These are phyloP conservation scores for Cosmia pyralina DNA, from an alignment of 2,888 invertebrate genomes.

Conservation along the genomic window DNA sequence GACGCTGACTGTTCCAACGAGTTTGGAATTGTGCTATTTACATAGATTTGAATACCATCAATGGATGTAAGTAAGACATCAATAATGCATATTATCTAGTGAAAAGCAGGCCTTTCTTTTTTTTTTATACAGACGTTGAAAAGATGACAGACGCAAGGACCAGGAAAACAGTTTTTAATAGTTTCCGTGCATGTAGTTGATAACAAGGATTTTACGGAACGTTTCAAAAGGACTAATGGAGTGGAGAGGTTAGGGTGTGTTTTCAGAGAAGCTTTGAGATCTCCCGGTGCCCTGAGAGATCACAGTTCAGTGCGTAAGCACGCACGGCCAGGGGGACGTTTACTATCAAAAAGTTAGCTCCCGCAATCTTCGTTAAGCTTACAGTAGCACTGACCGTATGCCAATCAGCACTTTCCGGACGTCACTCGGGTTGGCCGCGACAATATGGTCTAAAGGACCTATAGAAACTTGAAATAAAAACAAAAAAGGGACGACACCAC, in stretches of 20 bases:
- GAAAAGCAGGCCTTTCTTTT: not conserved
- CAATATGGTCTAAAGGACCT: constrained; percentile 1
- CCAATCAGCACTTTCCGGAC: not conserved
- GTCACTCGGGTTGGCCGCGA: constrained; percentile 8
- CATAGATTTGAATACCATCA: no score
- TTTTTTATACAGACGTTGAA: no score
- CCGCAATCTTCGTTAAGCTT: not conserved
- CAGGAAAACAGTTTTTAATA: no score
- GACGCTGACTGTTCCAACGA: no score
- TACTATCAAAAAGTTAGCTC: not conserved
- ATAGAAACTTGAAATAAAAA: constrained; percentile 2
- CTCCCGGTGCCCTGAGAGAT: no score
- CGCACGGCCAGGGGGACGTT: not conserved
- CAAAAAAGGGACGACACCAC: constrained; percentile 36
- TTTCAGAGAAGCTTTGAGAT: not conserved
- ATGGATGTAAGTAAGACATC: not conserved
- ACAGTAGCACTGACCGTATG: constrained; percentile 18
- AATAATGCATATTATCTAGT: not conserved
- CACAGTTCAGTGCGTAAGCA: not conserved
- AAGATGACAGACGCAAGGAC: no score
- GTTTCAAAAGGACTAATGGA: not conserved
- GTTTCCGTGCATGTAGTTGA: not conserved
- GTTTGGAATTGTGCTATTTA: no score
- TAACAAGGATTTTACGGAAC: not conserved
- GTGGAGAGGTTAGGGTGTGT: not conserved